Evolutionary conservation across 2,888 invertebrate genomes (phyloP).

Genomic region (Acanthosepion esculentum): DNA sequence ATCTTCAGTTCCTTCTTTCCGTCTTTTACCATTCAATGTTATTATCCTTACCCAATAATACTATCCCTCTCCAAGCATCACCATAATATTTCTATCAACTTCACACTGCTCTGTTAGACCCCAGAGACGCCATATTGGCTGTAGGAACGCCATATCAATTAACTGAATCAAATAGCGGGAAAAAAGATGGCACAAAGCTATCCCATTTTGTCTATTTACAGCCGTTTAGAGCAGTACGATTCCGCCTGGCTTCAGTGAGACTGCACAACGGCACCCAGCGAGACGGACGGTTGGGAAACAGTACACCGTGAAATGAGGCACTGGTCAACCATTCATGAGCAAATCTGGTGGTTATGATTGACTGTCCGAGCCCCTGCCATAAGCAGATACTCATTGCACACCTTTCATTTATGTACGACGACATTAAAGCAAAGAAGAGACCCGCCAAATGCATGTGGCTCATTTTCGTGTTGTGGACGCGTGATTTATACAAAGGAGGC

Average conservation of each 20-base stretch:
- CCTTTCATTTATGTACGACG: neutral
- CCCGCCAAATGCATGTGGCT: neutral
- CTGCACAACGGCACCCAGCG: neutral
- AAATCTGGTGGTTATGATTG: neutral
- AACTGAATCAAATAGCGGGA: neutral
- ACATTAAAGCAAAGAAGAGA: neutral
- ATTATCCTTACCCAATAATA: neutral
- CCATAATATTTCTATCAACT: neutral
- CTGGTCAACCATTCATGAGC: neutral
- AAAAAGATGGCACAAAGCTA: neutral
- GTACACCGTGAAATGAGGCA: neutral
- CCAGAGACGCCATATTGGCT: conserved; percentile 33
- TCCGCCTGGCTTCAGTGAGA: neutral
- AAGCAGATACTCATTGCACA: neutral
- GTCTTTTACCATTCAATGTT: neutral
- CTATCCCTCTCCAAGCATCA: neutral
- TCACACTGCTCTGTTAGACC: neutral
- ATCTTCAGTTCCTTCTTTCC: no score
- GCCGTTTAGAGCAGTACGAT: neutral
- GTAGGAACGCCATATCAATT: conserved; percentile 10
- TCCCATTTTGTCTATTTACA: neutral
- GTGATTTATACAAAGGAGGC: no score
- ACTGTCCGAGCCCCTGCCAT: neutral
- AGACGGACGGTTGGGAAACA: conserved; percentile 6
- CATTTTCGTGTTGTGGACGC: neutral